Base-by-base conservation (phyloP, 2,797 vertebrate species). In the Brachymystax lenok region DNA sequence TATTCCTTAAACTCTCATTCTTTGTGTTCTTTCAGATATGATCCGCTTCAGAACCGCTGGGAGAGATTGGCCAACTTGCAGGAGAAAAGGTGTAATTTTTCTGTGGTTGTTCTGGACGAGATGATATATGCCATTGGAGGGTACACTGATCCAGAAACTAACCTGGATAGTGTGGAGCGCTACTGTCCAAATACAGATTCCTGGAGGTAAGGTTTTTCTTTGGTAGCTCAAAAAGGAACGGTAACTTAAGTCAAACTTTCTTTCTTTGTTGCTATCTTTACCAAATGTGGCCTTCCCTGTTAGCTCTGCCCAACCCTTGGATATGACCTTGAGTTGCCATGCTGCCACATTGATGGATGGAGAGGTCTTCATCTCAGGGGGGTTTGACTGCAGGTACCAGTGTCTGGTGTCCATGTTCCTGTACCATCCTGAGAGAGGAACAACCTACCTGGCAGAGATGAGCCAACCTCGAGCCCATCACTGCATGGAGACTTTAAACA, bases 371-470 rank as follows among this genome's bases (percentile, higher is more conserved):
- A 76, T 88, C 71, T 89, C 86, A 0, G 88, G 88, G 12, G 88
- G 88, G 46, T 89, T 94, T 71, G 86, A 95, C 86, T 87, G 81
- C 51, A 85, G 86, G 69, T 95, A 94, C 17, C 81, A 83, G 56
- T 95, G 94, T 74, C 79, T 94, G 80, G 85, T 84, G n/a, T 93
- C 93, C 69, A 84, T 85, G 88, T 89, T 92, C 67, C 82, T 90
- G 2, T 95, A 95, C 82, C 92, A 92, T 74, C 94, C 93, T 1
- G 82, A 89, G 51, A 85, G 79, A 66, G 94, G 93, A 79, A 91
- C 80, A 69, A 88, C 86, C 12, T 87, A 86, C 75, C 83, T 95
- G 66, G 79, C 91, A 0, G 89, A 92, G 77, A 95, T 95, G 94
- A 74, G 7, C 73, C 80, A 85, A 0, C 90, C 94, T 63, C 86